Evolutionary conservation across 2,888 invertebrate species (phyloP), one percentile per base, ranked within the genome.

Genomic region (Perizoma affinitatum): DNA sequence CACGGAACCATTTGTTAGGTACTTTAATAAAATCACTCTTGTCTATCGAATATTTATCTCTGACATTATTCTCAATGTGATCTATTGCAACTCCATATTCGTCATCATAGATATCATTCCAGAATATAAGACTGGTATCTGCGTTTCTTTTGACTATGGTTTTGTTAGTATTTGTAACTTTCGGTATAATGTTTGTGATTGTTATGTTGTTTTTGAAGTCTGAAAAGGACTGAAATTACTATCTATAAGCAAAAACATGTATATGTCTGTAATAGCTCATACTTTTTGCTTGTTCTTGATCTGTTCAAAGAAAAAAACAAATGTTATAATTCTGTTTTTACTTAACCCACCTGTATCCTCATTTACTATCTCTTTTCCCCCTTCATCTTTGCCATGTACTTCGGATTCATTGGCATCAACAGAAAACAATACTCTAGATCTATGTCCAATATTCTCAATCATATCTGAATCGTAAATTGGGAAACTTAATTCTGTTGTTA

Each of bases 91-190:
- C 67, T 0, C 88, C 91, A 49, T 90, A 88, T 45, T 90, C 90
- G 4, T 89, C 87, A 36, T 91, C 89, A 40, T 90, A 90, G 0
- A 90, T 71, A 53, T 89, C 87, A 35, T 87, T 85, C 90, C 90
- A 90, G 58, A 84, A 86, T 55, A 87, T 80, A 0, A 84, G 59
- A 66, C 84, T 83, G 10, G 73, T 79, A 0, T 73, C 76, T 0
- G 70, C 78, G 57, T 80, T 80, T 44, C 91, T 75, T 74, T 91
- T 91, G 0, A 83, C 82, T 6, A 52, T 54, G 10, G 57, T 65
- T 8, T 53, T 41, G 5, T 46, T 51, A 9, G 35, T 7, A 4
- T 45, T 51, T 0, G 50, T 67, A 8, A 34, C 2, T 4, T 62
- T 68, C 9, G 9, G 22, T 40, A 7, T 41, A 4, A 11, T 1